Base-by-base conservation (phyloP, 2,888 invertebrate species). In the Sphaeridia pumilis region DNA sequence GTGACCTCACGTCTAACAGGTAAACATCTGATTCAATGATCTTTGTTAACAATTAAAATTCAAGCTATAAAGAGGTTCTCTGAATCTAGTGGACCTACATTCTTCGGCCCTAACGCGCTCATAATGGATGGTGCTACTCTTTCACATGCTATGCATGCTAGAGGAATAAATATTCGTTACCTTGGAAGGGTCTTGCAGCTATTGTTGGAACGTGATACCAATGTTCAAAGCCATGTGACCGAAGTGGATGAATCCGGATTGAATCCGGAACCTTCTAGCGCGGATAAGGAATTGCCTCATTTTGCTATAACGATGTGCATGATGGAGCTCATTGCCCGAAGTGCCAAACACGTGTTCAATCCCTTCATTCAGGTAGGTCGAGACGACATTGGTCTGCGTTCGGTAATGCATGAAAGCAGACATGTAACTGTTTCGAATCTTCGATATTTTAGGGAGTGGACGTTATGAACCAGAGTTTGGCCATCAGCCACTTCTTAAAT, bases 121-220 rank as follows among this genome's bases (percentile, higher is more conserved):
- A 59, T 65, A 49, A 88, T 95, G 80, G 97, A 98, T 74, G 97
- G 97, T 46, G 79, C 80, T 49, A 90, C 88, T 1, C 75, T 98
- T 56, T 83, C 89, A 0, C 94, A 95, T 71, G 85, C 90, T 7
- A 75, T 98, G 71, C 98, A 98, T 73, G 85, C 84, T 65, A 82
- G 88, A 60, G 98, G 98, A 63, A 93, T 98, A 67, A 98, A 98
- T 74, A 83, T 97, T 62, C 80, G 97, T 54, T 99, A 98, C 72
- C 76, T 99, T 61, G 97, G 97, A n/a, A 56, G 65, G 3, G 56
- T 65, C 2, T 63, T 65, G 2, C 52, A 59, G 34, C 57, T 65
- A 5, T 52, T 65, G 1, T 46, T 63, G 21, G 65, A 63, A 44
- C 48, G 57, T 28, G 65, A 65, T 38, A 46, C 55, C 14, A 47